phyloP scores from a whole-genome alignment of 2,888 invertebrate species.

The Trichacis sp. region DNA sequence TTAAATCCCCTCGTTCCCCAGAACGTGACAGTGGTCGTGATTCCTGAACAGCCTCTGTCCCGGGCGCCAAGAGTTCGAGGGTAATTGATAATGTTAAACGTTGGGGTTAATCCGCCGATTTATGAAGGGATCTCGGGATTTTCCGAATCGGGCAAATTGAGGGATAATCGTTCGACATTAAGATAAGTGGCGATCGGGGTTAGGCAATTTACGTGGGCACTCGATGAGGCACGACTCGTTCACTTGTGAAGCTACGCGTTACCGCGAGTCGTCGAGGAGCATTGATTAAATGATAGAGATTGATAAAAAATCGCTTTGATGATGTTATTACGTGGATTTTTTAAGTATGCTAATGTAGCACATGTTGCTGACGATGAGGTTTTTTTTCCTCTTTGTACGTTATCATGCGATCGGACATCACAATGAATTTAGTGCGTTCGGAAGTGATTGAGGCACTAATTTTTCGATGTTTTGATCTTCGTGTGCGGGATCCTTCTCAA shows the following conservation, averaged over 20 bases:
- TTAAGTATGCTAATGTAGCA: too few relatives aligned
- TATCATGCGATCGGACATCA: too few relatives aligned
- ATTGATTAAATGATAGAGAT: neutral
- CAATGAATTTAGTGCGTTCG: too few relatives aligned
- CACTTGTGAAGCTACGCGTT: too few relatives aligned
- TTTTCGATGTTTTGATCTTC: too few relatives aligned
- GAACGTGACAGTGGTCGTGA: constrained; percentile 3
- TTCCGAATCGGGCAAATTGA: constrained; percentile 53
- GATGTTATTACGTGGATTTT: neutral
- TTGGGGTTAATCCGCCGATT: constrained; percentile 64
- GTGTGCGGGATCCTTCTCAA: too few relatives aligned
- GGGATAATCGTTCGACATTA: constrained; percentile 54
- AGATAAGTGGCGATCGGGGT: constrained; percentile 40
- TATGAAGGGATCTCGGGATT: constrained; percentile 58
- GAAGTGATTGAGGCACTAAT: too few relatives aligned
- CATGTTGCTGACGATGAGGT: too few relatives aligned
- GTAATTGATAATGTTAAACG: constrained; percentile 67
- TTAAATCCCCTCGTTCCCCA: neutral
- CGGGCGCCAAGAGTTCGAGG: constrained; percentile 46
- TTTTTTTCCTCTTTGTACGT: too few relatives aligned
- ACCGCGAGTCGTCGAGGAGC: constrained; percentile 1
- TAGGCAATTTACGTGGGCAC: constrained; percentile 30
- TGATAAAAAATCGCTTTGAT: neutral
- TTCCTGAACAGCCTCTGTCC: constrained; percentile 31
- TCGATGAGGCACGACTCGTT: constrained; percentile 22